Base-by-base conservation (phyloP, 2,888 invertebrate species). In the Stenurella melanura region DNA sequence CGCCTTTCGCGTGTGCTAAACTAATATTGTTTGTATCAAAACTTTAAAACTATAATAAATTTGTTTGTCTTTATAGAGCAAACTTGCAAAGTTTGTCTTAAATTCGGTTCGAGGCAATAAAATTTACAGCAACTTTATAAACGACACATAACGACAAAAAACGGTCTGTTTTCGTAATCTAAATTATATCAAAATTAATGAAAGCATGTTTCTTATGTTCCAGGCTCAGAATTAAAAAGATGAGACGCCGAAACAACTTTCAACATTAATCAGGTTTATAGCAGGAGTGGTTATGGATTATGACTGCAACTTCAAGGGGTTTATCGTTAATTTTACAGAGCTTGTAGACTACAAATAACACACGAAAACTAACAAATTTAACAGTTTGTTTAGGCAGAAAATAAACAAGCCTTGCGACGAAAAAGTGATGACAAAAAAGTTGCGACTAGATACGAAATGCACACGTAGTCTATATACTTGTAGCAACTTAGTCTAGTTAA, bases 41-140 rank as follows among this genome's bases (percentile, higher is more conserved):
- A 76, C 42, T 76, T 68, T 73, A 68, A 67, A 73, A 73, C 54
- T 64, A 66, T 73, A 75, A 78, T 78, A 75, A 78, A 78, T 73
- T 70, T 75, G 78, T 73, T 77, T 68, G 74, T 74, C 72, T 77
- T 74, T 74, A 74, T 68, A n/a, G 1, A 74, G 57, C 56, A 67
- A 34, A 17, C 19, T 50, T 2, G 7, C 50, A n/a, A n/a, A 50
- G n/a, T 50, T 50, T 50, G 4, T 50, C n/a, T n/a, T 50, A n/a
- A 50, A 50, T n/a, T 50, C 6, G n/a, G 50, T 50, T 50, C 50
- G n/a, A n/a, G 50, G 50, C n/a, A 50, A 50, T 50, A n/a, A 50
- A 15, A 15, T 17, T 50, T 50, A 12, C n/a, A 50, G 7, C n/a
- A n/a, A 50, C 50, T n/a, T n/a, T 50, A 50, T 15, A 50, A 34